phyloP scores from a whole-genome alignment of 2,797 vertebrate species.

The Gila robusta region DNA sequence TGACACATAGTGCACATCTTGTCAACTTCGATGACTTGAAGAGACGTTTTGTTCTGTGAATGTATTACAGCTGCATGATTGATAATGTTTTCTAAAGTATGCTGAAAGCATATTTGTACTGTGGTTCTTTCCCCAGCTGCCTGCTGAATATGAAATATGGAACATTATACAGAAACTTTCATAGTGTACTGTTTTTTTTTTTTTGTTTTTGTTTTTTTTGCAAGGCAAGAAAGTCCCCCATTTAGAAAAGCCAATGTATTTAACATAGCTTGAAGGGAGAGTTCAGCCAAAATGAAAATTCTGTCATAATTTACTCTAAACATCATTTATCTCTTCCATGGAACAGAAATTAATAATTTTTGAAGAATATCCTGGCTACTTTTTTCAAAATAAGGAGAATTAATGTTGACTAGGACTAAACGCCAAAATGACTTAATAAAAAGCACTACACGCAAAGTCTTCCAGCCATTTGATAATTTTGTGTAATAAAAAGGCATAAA shows the following conservation, averaged over 20 bases:
- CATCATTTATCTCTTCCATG: neutral
- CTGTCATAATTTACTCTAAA: slow-evolving; percentile 24
- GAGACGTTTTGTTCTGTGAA: neutral
- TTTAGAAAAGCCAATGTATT: slow-evolving; percentile 23
- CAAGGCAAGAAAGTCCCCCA: neutral
- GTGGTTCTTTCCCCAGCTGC: slow-evolving; percentile 10
- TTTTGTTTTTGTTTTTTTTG: slow-evolving; percentile 5
- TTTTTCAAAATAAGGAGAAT: neutral
- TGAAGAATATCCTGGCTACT: neutral
- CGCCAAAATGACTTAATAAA: neutral
- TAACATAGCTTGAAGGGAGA: slow-evolving; percentile 18
- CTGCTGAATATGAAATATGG: slow-evolving; percentile 9
- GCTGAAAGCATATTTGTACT: slow-evolving; percentile 24
- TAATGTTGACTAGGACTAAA: neutral
- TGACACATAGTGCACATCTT: neutral
- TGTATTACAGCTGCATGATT: slow-evolving; percentile 1
- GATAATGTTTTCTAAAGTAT: slow-evolving; percentile 31
- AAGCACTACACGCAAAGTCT: neutral
- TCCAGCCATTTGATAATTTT: neutral
- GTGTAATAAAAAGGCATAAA: neutral
- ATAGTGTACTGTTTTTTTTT: slow-evolving; percentile 8
- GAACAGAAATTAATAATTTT: neutral
- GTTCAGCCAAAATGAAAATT: slow-evolving; percentile 27
- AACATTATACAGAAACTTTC: slow-evolving; percentile 10
- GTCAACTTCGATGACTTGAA: slow-evolving; percentile 5